phyloP scores from a whole-genome alignment of 2,797 vertebrate genomes.

The Gastrophryne carolinensis region DNA sequence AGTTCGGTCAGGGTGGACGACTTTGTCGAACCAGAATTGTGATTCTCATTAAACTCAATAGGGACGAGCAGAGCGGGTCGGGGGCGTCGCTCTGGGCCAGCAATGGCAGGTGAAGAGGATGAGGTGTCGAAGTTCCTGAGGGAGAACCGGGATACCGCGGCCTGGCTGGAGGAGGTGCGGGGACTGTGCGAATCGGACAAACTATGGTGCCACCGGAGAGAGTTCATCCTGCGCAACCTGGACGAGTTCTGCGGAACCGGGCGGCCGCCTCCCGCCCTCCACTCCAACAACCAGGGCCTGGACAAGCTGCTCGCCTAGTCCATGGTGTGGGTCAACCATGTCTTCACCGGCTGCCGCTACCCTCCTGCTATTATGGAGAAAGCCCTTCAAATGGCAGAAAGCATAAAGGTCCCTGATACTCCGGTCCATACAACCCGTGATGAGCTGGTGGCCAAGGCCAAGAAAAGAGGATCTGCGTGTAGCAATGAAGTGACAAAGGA shows the following conservation, averaged over 20 bases:
- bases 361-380: conserved; percentile 87
- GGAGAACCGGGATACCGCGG: conserved; percentile 61
- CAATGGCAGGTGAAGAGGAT: no score
- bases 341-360: conserved; percentile 95
- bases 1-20: no score
- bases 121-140: conserved; percentile 76
- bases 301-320: conserved; percentile 87
- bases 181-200: conserved; percentile 83
- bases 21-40: no score
- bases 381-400: conserved; percentile 89
- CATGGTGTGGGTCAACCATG: conserved; percentile 91
- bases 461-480: conserved; percentile 82
- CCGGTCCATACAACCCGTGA: conserved; percentile 83
- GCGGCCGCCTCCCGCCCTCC: conserved; percentile 55
- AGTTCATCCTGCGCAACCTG: conserved; percentile 89
- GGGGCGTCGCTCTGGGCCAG: no score
- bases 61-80: no score
- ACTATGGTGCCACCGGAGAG: conserved; percentile 85
- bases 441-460: conserved; percentile 83
- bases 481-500: conserved; percentile 78
- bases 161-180: conserved; percentile 81
- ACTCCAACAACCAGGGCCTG: conserved; percentile 58
- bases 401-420: conserved; percentile 78
- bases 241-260: conserved; percentile 70
- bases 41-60: no score